These are phyloP conservation scores for Heliopora coerulea DNA, from an alignment of 92 coral and sea anemone species.

Conservation along the genomic window DNA sequence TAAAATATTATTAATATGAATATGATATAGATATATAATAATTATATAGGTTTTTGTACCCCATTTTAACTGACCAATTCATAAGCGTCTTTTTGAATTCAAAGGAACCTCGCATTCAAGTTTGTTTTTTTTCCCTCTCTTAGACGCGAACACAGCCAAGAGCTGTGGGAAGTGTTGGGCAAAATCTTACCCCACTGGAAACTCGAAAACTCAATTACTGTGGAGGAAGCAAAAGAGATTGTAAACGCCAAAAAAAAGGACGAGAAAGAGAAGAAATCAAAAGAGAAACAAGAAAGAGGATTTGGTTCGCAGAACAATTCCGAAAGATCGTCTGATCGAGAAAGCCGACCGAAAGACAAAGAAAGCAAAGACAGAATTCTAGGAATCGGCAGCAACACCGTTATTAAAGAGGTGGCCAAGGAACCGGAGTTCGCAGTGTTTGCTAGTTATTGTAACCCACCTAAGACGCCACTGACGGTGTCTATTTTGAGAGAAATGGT, in stretches of 20 bases:
- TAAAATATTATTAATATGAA: no score
- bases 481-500: constrained; percentile 93
- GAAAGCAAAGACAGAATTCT: constrained; percentile 28
- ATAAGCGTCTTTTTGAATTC: no score
- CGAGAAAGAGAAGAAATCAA: constrained; percentile 57
- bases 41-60: no score
- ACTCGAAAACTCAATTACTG: constrained; percentile 85
- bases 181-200: constrained; percentile 89
- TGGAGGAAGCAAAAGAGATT: constrained; percentile 66
- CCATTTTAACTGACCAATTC: no score
- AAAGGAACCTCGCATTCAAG: no score
- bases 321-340: constrained; percentile 30
- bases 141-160: constrained; percentile 84
- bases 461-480: constrained; percentile 72
- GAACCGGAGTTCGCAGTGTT: constrained; percentile 93
- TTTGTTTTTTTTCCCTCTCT: not conserved
- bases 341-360: constrained; percentile 13
- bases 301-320: constrained; percentile 10
- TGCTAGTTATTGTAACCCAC: constrained; percentile 90
- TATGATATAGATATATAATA: no score
- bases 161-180: constrained; percentile 81
- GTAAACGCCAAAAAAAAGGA: constrained; percentile 43
- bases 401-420: constrained; percentile 36
- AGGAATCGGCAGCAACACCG: constrained; percentile 17
- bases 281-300: constrained; percentile 58